Base-by-base conservation (phyloP, 2,888 invertebrate species). In the Ceraclea dissimilis region DNA sequence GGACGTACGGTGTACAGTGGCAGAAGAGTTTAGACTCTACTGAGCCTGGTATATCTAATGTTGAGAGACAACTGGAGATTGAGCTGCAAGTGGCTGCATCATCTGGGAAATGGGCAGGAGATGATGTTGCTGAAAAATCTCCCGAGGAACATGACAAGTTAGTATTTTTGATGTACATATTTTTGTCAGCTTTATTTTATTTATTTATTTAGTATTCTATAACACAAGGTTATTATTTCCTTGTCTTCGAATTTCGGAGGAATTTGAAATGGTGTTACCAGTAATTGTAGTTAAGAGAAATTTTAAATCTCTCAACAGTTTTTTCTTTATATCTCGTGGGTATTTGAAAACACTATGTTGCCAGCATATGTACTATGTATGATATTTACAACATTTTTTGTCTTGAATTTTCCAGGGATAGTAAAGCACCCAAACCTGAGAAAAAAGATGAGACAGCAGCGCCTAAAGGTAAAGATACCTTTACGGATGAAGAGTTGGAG, bases 401-500 rank as follows among this genome's bases (percentile, higher is more conserved):
- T 39, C 13, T 39, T 13, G 5, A 8, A 39, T 39, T 13, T 39
- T 39, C 4, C 13, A 39, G 39, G 16, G 39, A 39, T 8, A 13
- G 16, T 4, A 39, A 39, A 39, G 39, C 4, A 39, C 2, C 2
- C n/a, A 39, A 39, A 39, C 39, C 39, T n/a, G 16, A n/a, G n/a
- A 39, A 8, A 13, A 18, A 4, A 46, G 46, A 19, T 8, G 20
- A 46, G 8, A 46, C 18, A 6, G 16, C n/a, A 8, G 6, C n/a
- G 13, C n/a, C n/a, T n/a, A n/a, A n/a, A n/a, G n/a, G n/a, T n/a
- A 46, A 46, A 19, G 19, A 8, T 19, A 19, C 39, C 2, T 39
- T 39, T 13, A 39, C 31, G 1, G 83, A 83, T 66, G 83, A 84
- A 60, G 93, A 93, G 66, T 72, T 93, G 43, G 93, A 93, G 68